Evolutionary conservation across 35 echinoderm and acorn worm genomes (phyloP).

Genomic region (Stichopus chloronotus): DNA sequence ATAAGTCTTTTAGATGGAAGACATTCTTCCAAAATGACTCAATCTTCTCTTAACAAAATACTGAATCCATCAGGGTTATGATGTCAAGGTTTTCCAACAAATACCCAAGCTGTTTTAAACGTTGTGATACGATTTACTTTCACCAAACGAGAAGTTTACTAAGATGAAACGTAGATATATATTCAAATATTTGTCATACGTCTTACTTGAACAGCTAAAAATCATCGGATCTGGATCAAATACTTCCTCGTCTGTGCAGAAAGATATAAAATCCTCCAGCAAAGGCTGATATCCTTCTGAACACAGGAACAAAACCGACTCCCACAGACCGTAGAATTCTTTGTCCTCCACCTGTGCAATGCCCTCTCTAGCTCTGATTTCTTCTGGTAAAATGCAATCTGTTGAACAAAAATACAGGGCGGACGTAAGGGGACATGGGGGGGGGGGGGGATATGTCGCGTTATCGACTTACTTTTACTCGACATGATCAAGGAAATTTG

Average conservation of each 20-base stretch:
- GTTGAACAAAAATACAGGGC: background rate
- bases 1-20: too few relatives aligned
- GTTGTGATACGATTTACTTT: too few relatives aligned
- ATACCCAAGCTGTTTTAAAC: too few relatives aligned
- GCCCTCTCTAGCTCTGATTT: background rate
- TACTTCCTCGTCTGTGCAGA: background rate
- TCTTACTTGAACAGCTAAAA: slow-evolving; percentile 33
- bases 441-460: background rate
- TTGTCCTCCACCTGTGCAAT: background rate
- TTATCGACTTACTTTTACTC: background rate
- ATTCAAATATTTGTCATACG: too few relatives aligned
- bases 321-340: background rate
- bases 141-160: too few relatives aligned
- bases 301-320: background rate
- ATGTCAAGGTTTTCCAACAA: too few relatives aligned
- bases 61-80: too few relatives aligned
- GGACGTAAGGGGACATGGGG: too few relatives aligned
- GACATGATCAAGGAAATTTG: background rate
- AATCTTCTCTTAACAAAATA: too few relatives aligned
- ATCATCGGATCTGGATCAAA: slow-evolving; percentile 12
- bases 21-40: too few relatives aligned
- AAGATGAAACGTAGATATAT: too few relatives aligned
- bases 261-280: background rate
- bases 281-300: background rate
- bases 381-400: slow-evolving; percentile 30